These are phyloP conservation scores for Caretta caretta DNA, from an alignment of 2,113 vertebrate genomes.

Conservation along the genomic window DNA sequence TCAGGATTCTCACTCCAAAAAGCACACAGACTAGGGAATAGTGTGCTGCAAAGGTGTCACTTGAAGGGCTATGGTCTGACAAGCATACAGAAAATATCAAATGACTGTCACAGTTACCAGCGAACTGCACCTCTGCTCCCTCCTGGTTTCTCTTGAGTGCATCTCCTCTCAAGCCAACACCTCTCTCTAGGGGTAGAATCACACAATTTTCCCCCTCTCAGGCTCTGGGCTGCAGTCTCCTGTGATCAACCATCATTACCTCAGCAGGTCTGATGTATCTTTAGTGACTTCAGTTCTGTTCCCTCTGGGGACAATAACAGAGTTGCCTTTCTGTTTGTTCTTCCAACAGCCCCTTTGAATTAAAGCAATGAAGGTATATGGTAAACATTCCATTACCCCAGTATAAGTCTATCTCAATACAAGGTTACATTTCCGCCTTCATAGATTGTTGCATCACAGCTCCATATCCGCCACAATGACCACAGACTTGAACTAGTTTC, in stretches of 20 bases:
- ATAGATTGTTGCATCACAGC: background rate
- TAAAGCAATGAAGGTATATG: background rate
- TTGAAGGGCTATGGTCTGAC: background rate
- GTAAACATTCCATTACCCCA: background rate
- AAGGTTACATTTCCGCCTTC: constrained; percentile 29
- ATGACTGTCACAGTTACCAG: background rate
- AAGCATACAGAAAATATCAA: background rate
- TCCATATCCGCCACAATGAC: constrained; percentile 19
- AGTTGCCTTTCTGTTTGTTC: background rate
- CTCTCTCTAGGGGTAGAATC: background rate
- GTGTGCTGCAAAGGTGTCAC: background rate
- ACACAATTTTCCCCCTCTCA: background rate
- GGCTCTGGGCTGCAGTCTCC: background rate
- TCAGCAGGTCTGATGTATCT: background rate
- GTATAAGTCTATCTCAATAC: background rate
- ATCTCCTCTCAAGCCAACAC: background rate
- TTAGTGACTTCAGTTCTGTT: background rate
- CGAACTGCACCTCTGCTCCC: background rate
- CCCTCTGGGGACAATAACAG: background rate
- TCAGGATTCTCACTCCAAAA: background rate
- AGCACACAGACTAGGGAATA: background rate
- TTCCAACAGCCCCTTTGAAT: background rate
- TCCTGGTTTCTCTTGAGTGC: background rate
- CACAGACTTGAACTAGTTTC: background rate
- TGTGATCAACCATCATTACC: background rate